These are phyloP conservation scores for Rhorus exstirpatorius DNA, from an alignment of 2,888 invertebrate species.

Conservation along the genomic window DNA sequence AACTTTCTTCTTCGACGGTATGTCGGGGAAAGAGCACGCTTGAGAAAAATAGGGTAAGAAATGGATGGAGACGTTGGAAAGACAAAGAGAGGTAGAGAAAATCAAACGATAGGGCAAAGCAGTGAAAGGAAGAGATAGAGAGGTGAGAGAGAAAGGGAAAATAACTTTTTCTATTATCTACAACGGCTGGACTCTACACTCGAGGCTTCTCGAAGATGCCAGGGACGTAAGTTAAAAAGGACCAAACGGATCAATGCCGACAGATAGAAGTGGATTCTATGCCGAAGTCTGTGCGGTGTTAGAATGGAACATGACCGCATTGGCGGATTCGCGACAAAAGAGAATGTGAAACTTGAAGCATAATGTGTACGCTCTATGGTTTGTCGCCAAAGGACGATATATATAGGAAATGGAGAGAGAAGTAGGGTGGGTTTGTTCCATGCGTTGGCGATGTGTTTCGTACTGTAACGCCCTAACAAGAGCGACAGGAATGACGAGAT, in stretches of 20 bases:
- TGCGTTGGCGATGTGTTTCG: constrained; percentile 59
- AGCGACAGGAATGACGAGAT: constrained; percentile 49
- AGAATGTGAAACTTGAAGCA: constrained; percentile 29
- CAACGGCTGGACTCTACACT: constrained; percentile 29
- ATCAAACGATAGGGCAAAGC: constrained; percentile 34
- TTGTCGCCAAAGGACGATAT: constrained; percentile 21
- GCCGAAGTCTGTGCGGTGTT: too few relatives aligned
- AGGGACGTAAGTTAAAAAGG: constrained; percentile 39
- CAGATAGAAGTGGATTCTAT: constrained; percentile 10
- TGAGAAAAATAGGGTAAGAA: constrained; percentile 22
- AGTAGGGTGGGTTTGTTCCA: constrained; percentile 57
- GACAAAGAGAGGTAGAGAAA: constrained; percentile 33
- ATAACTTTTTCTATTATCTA: constrained; percentile 65
- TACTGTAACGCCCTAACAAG: constrained; percentile 46
- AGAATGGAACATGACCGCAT: constrained; percentile 1
- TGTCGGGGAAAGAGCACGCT: constrained; percentile 70
- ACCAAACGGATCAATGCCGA: constrained; percentile 37
- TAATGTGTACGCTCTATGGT: constrained; percentile 31
- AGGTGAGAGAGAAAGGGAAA: constrained; percentile 33
- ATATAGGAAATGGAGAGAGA: constrained; percentile 6
- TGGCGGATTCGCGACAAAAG: constrained; percentile 1
- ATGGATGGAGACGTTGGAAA: constrained; percentile 66
- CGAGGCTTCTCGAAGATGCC: constrained; percentile 40
- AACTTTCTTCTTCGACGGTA: constrained; percentile 71
- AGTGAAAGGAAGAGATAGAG: not conserved